phyloP scores from a whole-genome alignment of 2,113 vertebrate species.

The Pardalotus punctatus region DNA sequence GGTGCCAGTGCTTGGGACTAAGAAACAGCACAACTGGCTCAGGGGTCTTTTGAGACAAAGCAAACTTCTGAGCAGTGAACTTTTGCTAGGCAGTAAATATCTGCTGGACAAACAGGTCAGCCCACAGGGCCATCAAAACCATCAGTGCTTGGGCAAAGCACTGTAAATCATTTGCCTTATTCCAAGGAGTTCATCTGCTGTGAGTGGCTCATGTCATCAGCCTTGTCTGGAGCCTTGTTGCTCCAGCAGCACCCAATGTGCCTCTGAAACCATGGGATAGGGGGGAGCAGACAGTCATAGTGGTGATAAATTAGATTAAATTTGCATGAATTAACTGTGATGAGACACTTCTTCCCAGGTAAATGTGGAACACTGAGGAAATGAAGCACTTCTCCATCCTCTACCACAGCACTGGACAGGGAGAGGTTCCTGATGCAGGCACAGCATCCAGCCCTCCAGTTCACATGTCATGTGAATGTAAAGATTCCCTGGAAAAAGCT shows the following conservation, averaged over 20 bases:
- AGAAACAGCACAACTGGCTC: not conserved
- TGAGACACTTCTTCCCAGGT: not conserved
- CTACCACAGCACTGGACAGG: accelerated
- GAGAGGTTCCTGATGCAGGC: not conserved
- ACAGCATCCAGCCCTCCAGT: not conserved
- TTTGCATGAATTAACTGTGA: not conserved
- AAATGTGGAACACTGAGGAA: not conserved
- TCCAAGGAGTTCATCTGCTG: not conserved
- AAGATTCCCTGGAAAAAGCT: not conserved
- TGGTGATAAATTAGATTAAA: not conserved
- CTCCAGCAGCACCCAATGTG: not conserved
- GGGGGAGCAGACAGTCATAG: not conserved
- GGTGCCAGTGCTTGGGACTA: not conserved
- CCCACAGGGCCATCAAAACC: not conserved
- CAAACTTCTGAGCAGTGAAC: not conserved
- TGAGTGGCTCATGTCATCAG: accelerated
- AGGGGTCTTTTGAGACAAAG: not conserved
- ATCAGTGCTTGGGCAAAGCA: not conserved
- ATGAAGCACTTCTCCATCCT: not conserved
- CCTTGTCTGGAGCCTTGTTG: not conserved
- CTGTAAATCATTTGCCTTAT: accelerated
- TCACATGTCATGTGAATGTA: not conserved
- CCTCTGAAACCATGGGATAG: accelerated
- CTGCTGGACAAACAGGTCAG: not conserved
- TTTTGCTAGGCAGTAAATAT: not conserved